These are phyloP conservation scores for Sminthurides aquaticus DNA, from an alignment of 2,888 invertebrate genomes.

Conservation along the genomic window DNA sequence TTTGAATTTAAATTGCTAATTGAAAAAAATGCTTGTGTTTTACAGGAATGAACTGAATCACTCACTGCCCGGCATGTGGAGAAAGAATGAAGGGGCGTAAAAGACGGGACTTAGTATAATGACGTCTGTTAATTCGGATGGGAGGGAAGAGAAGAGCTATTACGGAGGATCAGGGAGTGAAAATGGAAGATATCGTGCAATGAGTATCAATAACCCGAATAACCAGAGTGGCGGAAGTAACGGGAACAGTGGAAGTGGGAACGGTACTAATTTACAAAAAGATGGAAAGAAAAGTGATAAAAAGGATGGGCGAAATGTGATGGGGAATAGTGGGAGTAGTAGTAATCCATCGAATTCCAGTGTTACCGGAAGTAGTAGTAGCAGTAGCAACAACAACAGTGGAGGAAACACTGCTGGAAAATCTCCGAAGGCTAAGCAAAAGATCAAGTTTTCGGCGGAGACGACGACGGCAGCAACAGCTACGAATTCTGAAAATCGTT, in stretches of 20 bases:
- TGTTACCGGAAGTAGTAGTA: background rate
- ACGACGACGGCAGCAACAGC: no score
- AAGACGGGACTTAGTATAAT: background rate
- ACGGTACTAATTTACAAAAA: background rate
- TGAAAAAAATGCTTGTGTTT: no score
- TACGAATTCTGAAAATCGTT: background rate
- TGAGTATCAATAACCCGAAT: background rate
- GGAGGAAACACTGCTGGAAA: background rate
- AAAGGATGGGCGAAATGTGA: background rate
- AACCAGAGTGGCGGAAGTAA: no score
- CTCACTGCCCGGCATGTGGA: no score
- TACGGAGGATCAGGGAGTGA: background rate
- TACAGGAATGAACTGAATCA: no score
- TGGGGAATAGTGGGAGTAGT: background rate
- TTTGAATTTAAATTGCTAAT: no score
- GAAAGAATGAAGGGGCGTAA: background rate
- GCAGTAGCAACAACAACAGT: background rate
- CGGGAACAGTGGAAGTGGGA: background rate
- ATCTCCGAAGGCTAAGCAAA: conserved; percentile 12
- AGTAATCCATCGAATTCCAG: background rate
- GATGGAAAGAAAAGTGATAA: background rate
- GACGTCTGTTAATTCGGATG: conserved; percentile 2
- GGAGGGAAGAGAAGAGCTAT: conserved; percentile 1
- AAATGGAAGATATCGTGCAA: conserved; percentile 1
- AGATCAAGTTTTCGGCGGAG: conserved; percentile 9